phyloP scores from a whole-genome alignment of 1,140 invertebrate species.

The Aplysia californica region DNA sequence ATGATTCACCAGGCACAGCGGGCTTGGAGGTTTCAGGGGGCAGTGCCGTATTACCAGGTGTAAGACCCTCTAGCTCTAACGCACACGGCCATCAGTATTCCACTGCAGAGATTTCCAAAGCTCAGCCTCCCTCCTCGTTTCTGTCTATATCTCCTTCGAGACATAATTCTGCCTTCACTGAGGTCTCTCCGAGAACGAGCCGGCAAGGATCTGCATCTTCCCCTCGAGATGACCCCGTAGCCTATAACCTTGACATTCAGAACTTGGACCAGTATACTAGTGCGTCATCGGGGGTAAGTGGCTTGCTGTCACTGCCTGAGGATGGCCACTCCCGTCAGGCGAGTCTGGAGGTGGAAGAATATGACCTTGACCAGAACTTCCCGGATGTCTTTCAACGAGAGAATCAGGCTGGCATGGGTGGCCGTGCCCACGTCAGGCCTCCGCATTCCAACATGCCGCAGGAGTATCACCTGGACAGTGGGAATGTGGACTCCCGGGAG shows the following conservation, averaged over 20 bases:
- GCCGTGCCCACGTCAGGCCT: slow-evolving; percentile 21
- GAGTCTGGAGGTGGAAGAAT: slow-evolving; percentile 68
- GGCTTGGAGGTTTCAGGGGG: too few species aligned
- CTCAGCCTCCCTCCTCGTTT: neutral
- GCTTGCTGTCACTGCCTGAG: too few species aligned
- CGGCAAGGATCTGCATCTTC: neutral
- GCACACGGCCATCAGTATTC: too few species aligned
- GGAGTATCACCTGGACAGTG: slow-evolving; percentile 40
- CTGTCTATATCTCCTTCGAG: neutral
- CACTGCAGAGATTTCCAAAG: neutral
- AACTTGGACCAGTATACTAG: too few species aligned
- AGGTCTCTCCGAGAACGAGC: neutral
- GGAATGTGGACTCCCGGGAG: slow-evolving; percentile 48
- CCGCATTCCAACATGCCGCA: slow-evolving; percentile 20
- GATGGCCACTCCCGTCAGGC: slow-evolving; percentile 22
- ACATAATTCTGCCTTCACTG: neutral
- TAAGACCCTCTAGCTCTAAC: too few species aligned
- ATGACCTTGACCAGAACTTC: slow-evolving; percentile 56
- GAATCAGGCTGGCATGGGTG: slow-evolving; percentile 23
- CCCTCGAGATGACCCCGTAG: too few species aligned
- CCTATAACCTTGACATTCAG: too few species aligned
- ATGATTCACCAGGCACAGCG: too few species aligned
- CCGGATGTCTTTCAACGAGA: slow-evolving; percentile 46
- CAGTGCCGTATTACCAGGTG: too few species aligned
- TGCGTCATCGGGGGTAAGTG: too few species aligned